Conservation (phyloP, 2,797 vertebrate genomes). For the Micrastur ruficollis region DNA sequence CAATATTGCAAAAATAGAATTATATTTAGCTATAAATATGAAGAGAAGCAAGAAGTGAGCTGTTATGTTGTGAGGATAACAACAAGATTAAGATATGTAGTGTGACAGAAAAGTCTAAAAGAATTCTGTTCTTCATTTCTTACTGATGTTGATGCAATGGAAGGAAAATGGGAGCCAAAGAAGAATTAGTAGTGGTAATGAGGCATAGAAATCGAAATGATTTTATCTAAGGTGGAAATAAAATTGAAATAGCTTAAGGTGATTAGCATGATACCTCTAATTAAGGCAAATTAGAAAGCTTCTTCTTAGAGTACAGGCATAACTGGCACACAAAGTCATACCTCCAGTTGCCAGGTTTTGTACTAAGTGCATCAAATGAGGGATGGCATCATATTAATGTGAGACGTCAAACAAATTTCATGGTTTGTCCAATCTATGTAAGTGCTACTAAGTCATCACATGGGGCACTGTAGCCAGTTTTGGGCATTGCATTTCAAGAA, state of each 20-base stretch:
- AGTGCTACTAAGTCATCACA: accelerated
- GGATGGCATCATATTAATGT: not conserved
- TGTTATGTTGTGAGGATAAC: not conserved
- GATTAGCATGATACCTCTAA: not conserved
- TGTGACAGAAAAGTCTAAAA: not conserved
- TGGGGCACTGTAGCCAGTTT: not conserved
- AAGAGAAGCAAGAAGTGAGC: not conserved
- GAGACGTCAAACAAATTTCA: not conserved
- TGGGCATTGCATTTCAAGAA: not conserved
- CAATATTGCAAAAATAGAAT: not conserved
- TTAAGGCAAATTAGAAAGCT: not conserved
- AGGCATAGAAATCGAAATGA: not conserved
- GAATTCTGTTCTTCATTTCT: not conserved
- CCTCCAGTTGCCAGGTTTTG: not conserved
- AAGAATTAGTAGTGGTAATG: not conserved
- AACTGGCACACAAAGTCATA: not conserved
- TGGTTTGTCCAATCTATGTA: not conserved
- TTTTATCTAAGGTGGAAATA: not conserved
- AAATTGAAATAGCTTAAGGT: not conserved
- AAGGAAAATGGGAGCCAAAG: not conserved
- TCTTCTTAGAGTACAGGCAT: not conserved
- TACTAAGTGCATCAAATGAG: not conserved
- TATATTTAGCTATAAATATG: not conserved
- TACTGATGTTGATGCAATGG: not conserved
- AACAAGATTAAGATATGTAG: not conserved